Evolutionary conservation across 1,140 invertebrate genomes (phyloP).

Genomic region (Octopus bimaculoides): DNA sequence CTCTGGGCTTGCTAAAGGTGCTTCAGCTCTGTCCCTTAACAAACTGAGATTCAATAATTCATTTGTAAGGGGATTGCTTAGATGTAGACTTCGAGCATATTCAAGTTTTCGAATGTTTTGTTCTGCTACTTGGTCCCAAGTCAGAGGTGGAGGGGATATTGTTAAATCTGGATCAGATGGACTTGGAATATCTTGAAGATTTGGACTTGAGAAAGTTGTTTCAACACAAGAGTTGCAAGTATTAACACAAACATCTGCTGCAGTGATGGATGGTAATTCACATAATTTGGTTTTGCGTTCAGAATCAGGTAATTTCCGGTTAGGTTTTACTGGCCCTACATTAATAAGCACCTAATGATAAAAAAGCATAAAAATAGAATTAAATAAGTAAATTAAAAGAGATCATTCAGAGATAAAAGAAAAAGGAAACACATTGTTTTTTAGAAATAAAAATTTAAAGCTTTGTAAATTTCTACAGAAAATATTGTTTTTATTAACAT

Average conservation of each 20-base stretch:
- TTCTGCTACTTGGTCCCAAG: constrained; percentile 23
- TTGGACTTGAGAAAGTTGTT: background rate
- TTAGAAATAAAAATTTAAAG: background rate
- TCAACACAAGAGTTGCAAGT: constrained; percentile 19
- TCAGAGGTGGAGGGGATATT: background rate
- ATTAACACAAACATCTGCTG: constrained; percentile 22
- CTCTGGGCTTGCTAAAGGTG: constrained; percentile 81
- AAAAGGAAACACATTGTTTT: background rate
- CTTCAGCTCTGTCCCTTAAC: constrained; percentile 52
- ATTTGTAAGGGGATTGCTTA: background rate
- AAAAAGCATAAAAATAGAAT: constrained; percentile 18
- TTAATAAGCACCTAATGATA: constrained; percentile 53
- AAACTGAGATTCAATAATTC: constrained; percentile 19
- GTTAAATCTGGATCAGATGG: constrained; percentile 14
- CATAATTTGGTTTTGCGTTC: constrained; percentile 39
- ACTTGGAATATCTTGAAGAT: background rate
- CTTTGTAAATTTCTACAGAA: background rate
- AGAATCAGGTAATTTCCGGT: constrained; percentile 43
- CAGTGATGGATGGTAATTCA: constrained; percentile 26
- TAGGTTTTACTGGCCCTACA: constrained; percentile 57
- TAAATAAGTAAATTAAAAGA: constrained; percentile 5
- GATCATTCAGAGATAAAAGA: background rate
- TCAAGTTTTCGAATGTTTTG: constrained; percentile 18
- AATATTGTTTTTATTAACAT: background rate
- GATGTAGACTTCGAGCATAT: background rate